Conservation (phyloP, 1,140 invertebrate species). For the Cyrtorhinus lividipennis region DNA sequence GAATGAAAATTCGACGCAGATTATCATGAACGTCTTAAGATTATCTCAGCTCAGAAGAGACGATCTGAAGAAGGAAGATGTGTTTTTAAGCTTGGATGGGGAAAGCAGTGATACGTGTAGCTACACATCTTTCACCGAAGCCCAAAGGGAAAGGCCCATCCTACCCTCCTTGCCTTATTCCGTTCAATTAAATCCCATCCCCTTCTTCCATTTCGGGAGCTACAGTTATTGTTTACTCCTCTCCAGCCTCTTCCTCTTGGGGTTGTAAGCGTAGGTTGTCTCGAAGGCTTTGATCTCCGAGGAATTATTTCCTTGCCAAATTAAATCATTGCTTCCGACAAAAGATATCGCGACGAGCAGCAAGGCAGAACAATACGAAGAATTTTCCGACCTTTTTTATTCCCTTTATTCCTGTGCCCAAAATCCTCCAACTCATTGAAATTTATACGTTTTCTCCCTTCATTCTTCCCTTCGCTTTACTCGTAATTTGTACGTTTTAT, state of each 20-base stretch:
- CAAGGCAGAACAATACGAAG: slow-evolving; percentile 1
- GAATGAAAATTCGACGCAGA: too few species aligned
- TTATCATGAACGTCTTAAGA: too few species aligned
- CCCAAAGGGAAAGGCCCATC: too few species aligned
- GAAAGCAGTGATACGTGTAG: too few species aligned
- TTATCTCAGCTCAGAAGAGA: too few species aligned
- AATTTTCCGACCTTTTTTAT: not conserved
- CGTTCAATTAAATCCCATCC: slow-evolving; percentile 5
- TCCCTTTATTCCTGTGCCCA: not conserved
- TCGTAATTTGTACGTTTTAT: slow-evolving; percentile 8
- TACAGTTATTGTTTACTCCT: slow-evolving; percentile 3
- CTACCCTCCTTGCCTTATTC: not conserved
- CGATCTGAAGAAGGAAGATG: too few species aligned
- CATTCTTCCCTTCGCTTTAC: not conserved
- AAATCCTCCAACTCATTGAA: slow-evolving; percentile 4
- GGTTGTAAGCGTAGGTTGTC: not conserved
- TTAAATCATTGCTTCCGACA: slow-evolving; percentile 4
- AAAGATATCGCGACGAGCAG: not conserved
- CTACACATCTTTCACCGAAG: too few species aligned
- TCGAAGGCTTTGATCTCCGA: not conserved
- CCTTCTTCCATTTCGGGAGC: not conserved
- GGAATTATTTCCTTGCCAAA: slow-evolving; percentile 4
- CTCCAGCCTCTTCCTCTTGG: not conserved
- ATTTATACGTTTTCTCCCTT: slow-evolving; percentile 7
- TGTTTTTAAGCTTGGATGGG: too few species aligned